Evolutionary conservation across 2,797 vertebrate genomes (phyloP).

Genomic region (Enteromius treurensis): DNA sequence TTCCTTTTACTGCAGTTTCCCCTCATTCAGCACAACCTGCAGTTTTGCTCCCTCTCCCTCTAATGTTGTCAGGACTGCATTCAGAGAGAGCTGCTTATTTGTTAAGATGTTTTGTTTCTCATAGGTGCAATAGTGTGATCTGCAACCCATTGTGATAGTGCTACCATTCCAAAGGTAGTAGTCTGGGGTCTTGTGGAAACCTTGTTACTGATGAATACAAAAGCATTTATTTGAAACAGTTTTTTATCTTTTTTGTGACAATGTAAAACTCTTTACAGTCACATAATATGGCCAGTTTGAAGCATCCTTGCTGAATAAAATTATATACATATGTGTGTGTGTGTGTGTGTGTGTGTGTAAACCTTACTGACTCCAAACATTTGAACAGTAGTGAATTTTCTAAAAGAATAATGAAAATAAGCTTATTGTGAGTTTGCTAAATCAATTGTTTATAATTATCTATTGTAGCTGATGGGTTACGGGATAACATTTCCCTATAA

Average conservation of each 20-base stretch:
- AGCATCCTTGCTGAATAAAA: not conserved
- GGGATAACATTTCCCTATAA: not conserved
- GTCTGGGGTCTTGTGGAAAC: not conserved
- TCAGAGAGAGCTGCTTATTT: not conserved
- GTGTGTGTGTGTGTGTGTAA: not conserved
- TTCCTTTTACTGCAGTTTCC: slow-evolving; percentile 17
- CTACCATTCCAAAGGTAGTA: not conserved
- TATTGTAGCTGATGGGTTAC: not conserved
- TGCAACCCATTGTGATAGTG: not conserved
- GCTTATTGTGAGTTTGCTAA: not conserved
- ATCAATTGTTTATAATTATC: too few species aligned
- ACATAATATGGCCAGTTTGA: not conserved
- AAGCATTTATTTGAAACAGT: not conserved
- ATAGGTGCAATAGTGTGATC: not conserved
- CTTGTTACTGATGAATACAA: not conserved
- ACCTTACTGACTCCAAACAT: not conserved
- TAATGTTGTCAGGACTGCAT: not conserved
- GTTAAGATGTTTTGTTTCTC: not conserved
- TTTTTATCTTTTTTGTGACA: not conserved
- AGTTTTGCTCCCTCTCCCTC: not conserved
- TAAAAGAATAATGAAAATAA: not conserved
- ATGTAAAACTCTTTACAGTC: not conserved
- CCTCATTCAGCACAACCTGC: slow-evolving; percentile 2
- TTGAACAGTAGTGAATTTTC: not conserved
- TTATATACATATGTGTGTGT: not conserved